Conservation (phyloP, 2,888 invertebrate species). For the Cordilura impudica region DNA sequence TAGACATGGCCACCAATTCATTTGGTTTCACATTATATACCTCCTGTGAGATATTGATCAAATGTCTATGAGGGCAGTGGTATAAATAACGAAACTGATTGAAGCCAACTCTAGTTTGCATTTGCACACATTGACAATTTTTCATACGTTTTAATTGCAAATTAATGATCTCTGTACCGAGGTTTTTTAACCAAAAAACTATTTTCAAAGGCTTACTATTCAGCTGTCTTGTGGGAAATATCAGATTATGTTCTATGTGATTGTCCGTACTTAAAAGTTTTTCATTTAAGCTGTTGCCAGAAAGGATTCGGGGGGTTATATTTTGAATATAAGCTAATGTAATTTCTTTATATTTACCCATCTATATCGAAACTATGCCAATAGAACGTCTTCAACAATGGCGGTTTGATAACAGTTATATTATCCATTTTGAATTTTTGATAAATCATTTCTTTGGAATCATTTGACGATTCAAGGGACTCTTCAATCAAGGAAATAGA, state of each 20-base stretch:
- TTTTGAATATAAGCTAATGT: neutral
- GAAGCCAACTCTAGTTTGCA: constrained; percentile 71
- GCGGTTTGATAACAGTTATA: constrained; percentile 68
- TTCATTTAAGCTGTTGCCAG: constrained; percentile 66
- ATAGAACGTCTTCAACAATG: constrained; percentile 70
- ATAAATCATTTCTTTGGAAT: neutral
- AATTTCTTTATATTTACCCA: constrained; percentile 60
- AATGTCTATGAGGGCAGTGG: constrained; percentile 71
- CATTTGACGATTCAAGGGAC: neutral
- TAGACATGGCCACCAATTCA: constrained; percentile 68
- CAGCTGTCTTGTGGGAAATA: constrained; percentile 69
- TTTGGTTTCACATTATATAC: constrained; percentile 64
- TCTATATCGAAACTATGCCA: constrained; percentile 72
- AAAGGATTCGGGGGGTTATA: neutral
- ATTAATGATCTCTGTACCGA: constrained; percentile 54
- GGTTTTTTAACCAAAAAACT: constrained; percentile 70
- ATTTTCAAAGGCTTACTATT: constrained; percentile 70
- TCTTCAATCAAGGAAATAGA: neutral
- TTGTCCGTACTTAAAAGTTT: constrained; percentile 63
- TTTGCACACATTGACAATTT: constrained; percentile 69
- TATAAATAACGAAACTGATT: constrained; percentile 72
- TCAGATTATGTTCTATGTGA: constrained; percentile 67
- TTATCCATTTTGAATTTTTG: constrained; percentile 71
- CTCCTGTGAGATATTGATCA: constrained; percentile 69
- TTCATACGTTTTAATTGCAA: constrained; percentile 69